These are phyloP conservation scores for Nansenia antarctica DNA, from an alignment of 2,113 vertebrate genomes.

Conservation along the genomic window DNA sequence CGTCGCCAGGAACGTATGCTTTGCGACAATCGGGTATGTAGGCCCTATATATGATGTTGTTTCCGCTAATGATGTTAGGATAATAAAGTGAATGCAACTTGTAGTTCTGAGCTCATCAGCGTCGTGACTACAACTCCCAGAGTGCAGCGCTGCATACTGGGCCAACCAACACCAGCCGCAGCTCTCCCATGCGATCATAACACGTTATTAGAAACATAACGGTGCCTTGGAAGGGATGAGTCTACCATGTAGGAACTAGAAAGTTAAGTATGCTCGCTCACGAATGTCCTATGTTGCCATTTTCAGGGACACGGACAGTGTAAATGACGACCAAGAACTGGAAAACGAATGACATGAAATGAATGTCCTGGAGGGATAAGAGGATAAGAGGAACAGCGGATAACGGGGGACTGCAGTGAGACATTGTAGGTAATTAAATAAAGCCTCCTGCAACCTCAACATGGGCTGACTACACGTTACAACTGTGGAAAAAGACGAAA, in stretches of 20 bases:
- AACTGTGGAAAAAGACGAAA: not conserved
- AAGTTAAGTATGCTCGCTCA: constrained; percentile 19
- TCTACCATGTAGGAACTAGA: constrained; percentile 19
- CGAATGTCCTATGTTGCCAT: constrained; percentile 33
- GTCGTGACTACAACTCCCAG: constrained; percentile 67
- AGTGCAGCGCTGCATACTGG: constrained; percentile 35
- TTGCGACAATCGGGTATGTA: too few relatives aligned
- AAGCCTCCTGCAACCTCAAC: constrained; percentile 11
- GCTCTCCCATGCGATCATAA: constrained; percentile 31
- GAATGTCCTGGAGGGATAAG: constrained; percentile 33
- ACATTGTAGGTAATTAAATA: constrained; percentile 28
- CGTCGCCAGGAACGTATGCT: too few relatives aligned
- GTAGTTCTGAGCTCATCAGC: constrained; percentile 7
- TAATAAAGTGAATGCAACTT: constrained; percentile 31
- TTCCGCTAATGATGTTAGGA: too few relatives aligned
- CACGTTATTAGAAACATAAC: constrained; percentile 73
- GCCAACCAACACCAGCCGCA: constrained; percentile 29
- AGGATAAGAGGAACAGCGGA: constrained; percentile 50
- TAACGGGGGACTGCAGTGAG: constrained; percentile 33
- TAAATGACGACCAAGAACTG: constrained; percentile 31
- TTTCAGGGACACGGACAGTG: constrained; percentile 42
- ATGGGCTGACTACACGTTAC: constrained; percentile 32
- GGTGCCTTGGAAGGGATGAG: constrained; percentile 61
- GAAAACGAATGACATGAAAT: constrained; percentile 24
- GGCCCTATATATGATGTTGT: too few relatives aligned